phyloP scores from a whole-genome alignment of 2,797 vertebrate genomes.

The Phalanger gymnotis region DNA sequence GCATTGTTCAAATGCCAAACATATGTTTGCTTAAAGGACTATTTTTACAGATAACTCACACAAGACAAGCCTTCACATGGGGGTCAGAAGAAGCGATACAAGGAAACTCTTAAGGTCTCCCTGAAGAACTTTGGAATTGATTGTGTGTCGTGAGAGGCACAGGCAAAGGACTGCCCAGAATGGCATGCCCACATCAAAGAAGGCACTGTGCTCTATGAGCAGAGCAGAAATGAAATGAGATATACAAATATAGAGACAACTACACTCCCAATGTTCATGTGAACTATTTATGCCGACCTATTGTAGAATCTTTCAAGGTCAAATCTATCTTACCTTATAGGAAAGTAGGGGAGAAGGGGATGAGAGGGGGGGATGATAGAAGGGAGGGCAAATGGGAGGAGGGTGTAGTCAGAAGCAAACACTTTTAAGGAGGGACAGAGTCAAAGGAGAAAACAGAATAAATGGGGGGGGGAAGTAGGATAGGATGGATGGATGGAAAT shows the following conservation, averaged over 20 bases:
- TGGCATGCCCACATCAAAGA: background rate
- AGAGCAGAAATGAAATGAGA: no score
- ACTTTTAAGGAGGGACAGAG: no score
- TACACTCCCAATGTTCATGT: background rate
- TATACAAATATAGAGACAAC: background rate
- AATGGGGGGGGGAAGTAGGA: no score
- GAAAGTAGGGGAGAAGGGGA: no score
- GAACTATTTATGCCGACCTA: background rate
- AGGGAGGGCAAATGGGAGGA: no score
- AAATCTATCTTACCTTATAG: no score
- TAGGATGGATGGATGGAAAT: no score
- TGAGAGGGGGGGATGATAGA: no score
- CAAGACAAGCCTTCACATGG: background rate
- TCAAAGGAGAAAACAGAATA: no score
- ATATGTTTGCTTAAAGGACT: background rate
- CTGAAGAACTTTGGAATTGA: background rate
- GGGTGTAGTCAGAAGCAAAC: no score
- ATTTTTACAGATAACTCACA: background rate
- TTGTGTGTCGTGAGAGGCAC: background rate
- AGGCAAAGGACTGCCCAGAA: background rate
- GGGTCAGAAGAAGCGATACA: background rate
- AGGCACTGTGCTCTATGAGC: background rate
- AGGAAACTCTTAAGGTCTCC: background rate
- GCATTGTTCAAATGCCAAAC: background rate
- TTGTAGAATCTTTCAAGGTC: background rate